phyloP scores from a whole-genome alignment of 2,888 invertebrate genomes.

The Boloria euphrosyne region DNA sequence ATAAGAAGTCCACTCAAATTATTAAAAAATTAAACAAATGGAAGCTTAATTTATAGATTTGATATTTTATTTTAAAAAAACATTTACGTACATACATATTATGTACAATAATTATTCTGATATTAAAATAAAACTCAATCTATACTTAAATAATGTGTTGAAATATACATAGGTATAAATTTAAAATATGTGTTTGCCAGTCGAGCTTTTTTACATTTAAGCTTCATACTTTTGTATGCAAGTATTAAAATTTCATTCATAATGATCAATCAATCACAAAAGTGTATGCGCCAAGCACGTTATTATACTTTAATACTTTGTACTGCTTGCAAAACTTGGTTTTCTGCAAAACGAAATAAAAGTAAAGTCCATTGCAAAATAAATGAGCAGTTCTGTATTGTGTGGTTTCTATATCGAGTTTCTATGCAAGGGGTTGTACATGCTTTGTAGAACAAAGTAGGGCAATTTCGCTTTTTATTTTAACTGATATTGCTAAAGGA shows the following conservation, averaged over 20 bases:
- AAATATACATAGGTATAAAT: too few relatives aligned
- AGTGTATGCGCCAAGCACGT: neutral
- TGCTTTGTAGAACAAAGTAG: constrained; percentile 4
- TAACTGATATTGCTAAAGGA: neutral
- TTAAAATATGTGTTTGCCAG: too few relatives aligned
- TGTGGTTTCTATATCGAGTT: constrained; percentile 25
- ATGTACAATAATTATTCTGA: too few relatives aligned
- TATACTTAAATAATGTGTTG: too few relatives aligned
- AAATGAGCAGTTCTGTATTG: constrained; percentile 17
- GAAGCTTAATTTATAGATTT: too few relatives aligned
- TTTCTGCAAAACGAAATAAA: constrained; percentile 9
- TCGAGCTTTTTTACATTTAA: neutral
- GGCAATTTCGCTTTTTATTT: neutral
- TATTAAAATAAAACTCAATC: too few relatives aligned
- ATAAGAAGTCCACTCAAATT: too few relatives aligned
- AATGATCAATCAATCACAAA: neutral
- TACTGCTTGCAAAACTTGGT: constrained; percentile 3
- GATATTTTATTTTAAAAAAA: too few relatives aligned
- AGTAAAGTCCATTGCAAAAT: constrained; percentile 17
- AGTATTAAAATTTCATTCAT: neutral
- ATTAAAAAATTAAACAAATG: too few relatives aligned
- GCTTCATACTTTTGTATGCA: neutral
- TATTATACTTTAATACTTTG: neutral
- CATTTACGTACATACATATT: too few relatives aligned
- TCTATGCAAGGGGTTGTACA: constrained; percentile 24